phyloP scores from a whole-genome alignment of 2,797 vertebrate species.

The Denticeps clupeoides region DNA sequence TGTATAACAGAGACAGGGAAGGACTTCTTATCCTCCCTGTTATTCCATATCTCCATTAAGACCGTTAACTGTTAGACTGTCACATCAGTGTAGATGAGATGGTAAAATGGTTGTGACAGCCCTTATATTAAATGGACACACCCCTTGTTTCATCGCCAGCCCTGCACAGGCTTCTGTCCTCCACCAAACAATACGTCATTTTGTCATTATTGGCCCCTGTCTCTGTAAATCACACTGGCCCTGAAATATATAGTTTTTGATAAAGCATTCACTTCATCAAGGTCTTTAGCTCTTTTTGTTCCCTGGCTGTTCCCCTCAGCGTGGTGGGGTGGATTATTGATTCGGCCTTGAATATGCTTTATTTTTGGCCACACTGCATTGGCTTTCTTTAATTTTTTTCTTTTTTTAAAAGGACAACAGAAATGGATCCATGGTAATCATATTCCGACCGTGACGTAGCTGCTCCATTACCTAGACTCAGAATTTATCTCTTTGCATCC shows the following conservation, averaged over 20 bases:
- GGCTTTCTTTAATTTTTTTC: too few relatives aligned
- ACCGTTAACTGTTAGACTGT: too few relatives aligned
- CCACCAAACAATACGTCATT: constrained; percentile 35
- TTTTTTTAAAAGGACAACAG: constrained; percentile 47
- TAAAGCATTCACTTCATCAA: constrained; percentile 45
- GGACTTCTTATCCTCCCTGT: too few relatives aligned
- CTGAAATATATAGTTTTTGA: constrained; percentile 51
- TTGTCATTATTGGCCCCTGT: constrained; percentile 39
- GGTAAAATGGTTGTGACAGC: constrained; percentile 20
- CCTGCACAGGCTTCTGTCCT: constrained; percentile 16
- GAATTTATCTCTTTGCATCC: constrained; percentile 2
- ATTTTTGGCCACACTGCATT: constrained; percentile 40
- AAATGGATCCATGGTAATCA: constrained; percentile 63
- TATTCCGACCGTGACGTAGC: constrained; percentile 50
- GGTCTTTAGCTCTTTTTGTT: constrained; percentile 42
- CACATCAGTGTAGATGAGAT: too few relatives aligned
- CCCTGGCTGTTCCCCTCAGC: constrained; percentile 16
- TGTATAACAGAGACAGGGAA: too few relatives aligned
- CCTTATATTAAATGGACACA: constrained; percentile 33
- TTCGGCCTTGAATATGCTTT: constrained; percentile 39
- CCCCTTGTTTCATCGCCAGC: constrained; percentile 12
- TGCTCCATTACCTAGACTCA: constrained; percentile 46
- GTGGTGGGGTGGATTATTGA: constrained; percentile 41
- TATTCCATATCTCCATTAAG: too few relatives aligned
- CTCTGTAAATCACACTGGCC: constrained; percentile 41